Percentiles rank a stretch among this genome's conserved stretches.
These are phyloP conservation scores for Sebastes kiyomatsui DNA, from an alignment of 2,797 vertebrate genomes.

Conservation along the genomic window DNA sequence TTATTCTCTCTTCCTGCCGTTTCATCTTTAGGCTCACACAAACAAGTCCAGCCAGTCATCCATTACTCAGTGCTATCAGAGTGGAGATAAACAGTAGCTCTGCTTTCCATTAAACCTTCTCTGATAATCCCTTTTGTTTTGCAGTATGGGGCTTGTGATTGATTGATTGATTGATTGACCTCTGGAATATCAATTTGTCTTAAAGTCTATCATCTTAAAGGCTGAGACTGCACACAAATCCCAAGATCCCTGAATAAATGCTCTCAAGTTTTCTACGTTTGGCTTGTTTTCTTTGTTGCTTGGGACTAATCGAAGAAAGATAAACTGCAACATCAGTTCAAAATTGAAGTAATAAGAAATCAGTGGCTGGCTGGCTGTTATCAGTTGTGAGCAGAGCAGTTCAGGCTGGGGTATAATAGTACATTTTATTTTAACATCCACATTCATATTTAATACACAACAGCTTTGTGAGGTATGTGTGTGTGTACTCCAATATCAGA, in stretches of 20 bases:
- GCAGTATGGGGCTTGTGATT: neutral
- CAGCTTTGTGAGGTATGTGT: neutral
- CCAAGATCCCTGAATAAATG: neutral
- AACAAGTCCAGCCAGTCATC: constrained; percentile 28
- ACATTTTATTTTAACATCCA: neutral
- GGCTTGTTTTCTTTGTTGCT: neutral
- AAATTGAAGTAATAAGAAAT: neutral
- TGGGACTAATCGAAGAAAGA: neutral
- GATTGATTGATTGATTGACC: neutral
- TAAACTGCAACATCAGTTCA: neutral
- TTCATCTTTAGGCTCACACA: constrained; percentile 26
- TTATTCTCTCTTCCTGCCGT: neutral
- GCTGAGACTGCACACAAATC: neutral
- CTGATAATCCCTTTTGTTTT: neutral
- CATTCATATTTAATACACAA: neutral
- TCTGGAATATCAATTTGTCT: neutral
- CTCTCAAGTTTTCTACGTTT: neutral
- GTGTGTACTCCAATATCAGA: neutral
- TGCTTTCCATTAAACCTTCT: constrained; percentile 22
- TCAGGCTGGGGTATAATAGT: too few relatives aligned
- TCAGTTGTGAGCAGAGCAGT: neutral
- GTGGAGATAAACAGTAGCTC: constrained; percentile 20
- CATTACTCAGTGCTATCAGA: constrained; percentile 16
- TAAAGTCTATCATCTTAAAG: neutral
- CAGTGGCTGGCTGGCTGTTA: neutral